Base-by-base conservation (phyloP, 37 sponge, comb jelly and placozoan genomes). In the Oscarella lobularis region DNA sequence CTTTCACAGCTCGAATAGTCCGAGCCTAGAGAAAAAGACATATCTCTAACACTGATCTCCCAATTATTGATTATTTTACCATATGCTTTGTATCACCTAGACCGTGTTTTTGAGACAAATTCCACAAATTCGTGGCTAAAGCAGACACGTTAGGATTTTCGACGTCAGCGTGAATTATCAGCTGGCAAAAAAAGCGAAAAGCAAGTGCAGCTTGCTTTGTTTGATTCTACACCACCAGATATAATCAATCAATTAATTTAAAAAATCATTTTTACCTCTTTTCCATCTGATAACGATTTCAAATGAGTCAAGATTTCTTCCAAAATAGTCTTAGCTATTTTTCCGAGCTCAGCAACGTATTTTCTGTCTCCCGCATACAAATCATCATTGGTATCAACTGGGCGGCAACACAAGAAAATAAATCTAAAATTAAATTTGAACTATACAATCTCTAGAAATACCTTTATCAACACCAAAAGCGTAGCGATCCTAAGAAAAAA, bases 291-390 rank as follows among this genome's bases (percentile, higher is more conserved):
- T 48, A 20, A 48, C 60, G 20, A 48, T 27, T 48, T 48, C 60
- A 48, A 20, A 20, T 48, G 60, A 9, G 9, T 20, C 60, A 48
- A 48, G 60, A 48, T 20, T 20, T 48, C 20, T 9, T 9, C 20
- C 14, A 48, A 27, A 48, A 48, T 9, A 48, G 2, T 6, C 4
- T 38, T 35, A 41, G 75, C 41, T 67, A 71, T 76, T n/a, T 34
- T 30, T 4, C 65, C 3, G 66, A 33, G 27, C 77, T n/a, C 77
- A 65, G n/a, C 14, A 30, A 76, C 76, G 73, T 76, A 77, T 77
- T 93, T 96, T 35, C 75, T 83, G 67, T 90, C 95, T 31, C 89
- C 83, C 35, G 86, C 93, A 79, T 96, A 96, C 78, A 96, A 78
- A 35, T 74, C 86, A 74, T 96, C 94, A 81, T 96, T 96, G 68